These are phyloP conservation scores for Aphaenogaster floridana DNA, from an alignment of 1,140 invertebrate species.

Conservation along the genomic window DNA sequence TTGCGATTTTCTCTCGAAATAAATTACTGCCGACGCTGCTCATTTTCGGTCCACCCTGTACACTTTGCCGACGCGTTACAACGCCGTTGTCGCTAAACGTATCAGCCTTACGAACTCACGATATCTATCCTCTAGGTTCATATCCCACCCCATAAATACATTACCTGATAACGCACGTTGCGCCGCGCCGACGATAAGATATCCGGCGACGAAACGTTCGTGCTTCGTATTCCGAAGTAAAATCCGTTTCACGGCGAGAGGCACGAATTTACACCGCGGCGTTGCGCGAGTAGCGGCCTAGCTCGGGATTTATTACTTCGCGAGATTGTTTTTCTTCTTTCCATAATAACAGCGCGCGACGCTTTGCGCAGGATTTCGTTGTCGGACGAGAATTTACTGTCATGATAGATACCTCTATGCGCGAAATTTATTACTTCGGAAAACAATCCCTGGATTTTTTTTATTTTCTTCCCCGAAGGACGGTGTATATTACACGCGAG, in stretches of 20 bases:
- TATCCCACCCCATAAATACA: constrained; percentile 85
- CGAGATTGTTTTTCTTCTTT: constrained; percentile 59
- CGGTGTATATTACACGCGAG: constrained; percentile 32
- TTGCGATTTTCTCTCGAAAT: neutral
- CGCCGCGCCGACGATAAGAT: constrained; percentile 81
- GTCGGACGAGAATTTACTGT: constrained; percentile 47
- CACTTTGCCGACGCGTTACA: constrained; percentile 16
- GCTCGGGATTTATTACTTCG: constrained; percentile 45
- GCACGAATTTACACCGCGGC: constrained; percentile 35
- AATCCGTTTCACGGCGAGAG: constrained; percentile 35
- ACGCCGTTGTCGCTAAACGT: constrained; percentile 51
- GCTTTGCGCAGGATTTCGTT: constrained; percentile 36
- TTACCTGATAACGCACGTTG: constrained; percentile 82
- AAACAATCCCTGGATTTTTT: constrained; percentile 32
- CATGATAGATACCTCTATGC: constrained; percentile 34
- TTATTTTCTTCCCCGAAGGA: neutral
- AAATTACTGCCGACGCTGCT: neutral
- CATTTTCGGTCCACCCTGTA: constrained; percentile 30
- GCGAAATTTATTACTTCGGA: constrained; percentile 57
- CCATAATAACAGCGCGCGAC: constrained; percentile 45
- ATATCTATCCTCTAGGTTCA: constrained; percentile 80
- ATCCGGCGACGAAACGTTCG: constrained; percentile 73
- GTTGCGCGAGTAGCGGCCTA: neutral
- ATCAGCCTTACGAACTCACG: constrained; percentile 61
- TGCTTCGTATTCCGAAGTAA: constrained; percentile 14